Evolutionary conservation across 2,888 invertebrate genomes (phyloP).

Genomic region (Sinhomidia bicolor): DNA sequence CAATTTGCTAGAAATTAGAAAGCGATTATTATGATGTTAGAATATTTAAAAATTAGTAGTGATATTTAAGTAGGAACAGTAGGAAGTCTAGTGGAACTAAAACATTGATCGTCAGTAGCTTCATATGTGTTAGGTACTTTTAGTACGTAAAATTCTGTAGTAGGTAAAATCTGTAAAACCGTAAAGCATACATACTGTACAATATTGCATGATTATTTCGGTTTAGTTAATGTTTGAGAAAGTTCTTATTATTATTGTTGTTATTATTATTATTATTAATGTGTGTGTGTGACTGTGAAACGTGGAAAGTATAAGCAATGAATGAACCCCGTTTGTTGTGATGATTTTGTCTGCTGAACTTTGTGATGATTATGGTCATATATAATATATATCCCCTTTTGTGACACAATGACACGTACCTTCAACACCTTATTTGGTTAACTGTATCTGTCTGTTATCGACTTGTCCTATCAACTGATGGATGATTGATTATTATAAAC

Average conservation of each 20-base stretch:
- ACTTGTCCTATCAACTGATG: background rate
- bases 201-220: background rate
- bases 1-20: background rate
- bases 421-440: background rate
- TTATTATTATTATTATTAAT: background rate
- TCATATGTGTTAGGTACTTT: background rate
- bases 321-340: conserved; percentile 2
- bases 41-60: background rate
- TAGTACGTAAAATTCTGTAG: background rate
- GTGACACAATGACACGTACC: conserved; percentile 22
- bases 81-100: background rate
- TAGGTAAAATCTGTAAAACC: background rate
- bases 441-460: background rate
- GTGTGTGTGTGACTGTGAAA: conserved; percentile 35
- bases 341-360: background rate
- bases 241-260: background rate
- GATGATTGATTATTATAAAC: too few relatives aligned
- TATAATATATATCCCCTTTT: background rate
- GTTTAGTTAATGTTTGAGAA: background rate
- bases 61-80: background rate
- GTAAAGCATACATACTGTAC: background rate
- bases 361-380: conserved; percentile 18
- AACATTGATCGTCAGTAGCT: background rate
- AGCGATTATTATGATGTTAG: background rate
- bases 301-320: background rate